These are phyloP conservation scores for Gymnoscelis rufifasciata DNA, from an alignment of 2,888 invertebrate species.

Conservation along the genomic window DNA sequence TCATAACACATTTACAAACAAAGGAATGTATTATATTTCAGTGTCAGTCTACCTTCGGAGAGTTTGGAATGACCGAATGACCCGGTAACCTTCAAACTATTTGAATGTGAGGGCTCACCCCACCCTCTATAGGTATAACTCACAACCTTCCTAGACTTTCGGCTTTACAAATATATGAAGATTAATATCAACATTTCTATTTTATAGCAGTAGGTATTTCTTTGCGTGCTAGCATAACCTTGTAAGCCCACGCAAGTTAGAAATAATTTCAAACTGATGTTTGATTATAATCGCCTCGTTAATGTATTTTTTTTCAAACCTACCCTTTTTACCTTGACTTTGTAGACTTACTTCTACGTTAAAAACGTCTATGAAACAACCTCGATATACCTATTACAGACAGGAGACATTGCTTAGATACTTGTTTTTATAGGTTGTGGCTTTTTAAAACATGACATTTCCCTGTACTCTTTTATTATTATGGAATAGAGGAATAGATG, in stretches of 20 bases:
- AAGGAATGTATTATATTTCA: neutral
- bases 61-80: slow-evolving; percentile 21
- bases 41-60: slow-evolving; percentile 3
- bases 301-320: no score
- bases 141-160: neutral
- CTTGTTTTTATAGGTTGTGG: no score
- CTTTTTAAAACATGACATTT: no score
- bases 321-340: no score
- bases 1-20: neutral
- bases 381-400: no score
- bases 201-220: neutral
- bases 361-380: no score
- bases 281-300: neutral
- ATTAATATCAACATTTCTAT: neutral
- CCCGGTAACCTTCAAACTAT: neutral
- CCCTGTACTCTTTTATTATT: no score
- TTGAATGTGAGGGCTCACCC: no score
- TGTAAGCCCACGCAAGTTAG: slow-evolving; percentile 12
- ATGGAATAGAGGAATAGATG: no score
- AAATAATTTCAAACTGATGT: slow-evolving; percentile 10
- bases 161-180: neutral
- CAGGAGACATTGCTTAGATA: no score
- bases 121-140: no score
- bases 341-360: no score
- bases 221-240: slow-evolving; percentile 6